phyloP scores from a whole-genome alignment of 2,797 vertebrate species.

The Labeo calbasu region DNA sequence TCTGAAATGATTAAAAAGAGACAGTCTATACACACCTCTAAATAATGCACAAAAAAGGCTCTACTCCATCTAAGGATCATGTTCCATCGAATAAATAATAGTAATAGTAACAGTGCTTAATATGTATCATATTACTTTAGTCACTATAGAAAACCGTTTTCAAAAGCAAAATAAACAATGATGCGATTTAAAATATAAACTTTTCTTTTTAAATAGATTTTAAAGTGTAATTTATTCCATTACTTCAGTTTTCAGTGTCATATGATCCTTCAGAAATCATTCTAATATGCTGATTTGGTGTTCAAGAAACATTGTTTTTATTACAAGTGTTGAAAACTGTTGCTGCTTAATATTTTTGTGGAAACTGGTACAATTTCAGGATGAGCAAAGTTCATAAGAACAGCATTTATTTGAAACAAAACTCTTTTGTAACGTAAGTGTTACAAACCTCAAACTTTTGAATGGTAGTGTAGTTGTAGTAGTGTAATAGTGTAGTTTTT shows the following conservation, averaged over 20 bases:
- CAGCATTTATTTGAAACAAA: neutral
- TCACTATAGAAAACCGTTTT: no score
- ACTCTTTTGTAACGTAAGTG: neutral
- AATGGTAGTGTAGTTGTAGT: neutral
- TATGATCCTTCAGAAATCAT: neutral
- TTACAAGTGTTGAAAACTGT: neutral
- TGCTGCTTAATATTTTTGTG: neutral
- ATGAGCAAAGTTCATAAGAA: neutral
- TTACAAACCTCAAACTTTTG: neutral
- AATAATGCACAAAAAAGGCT: neutral
- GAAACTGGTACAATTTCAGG: neutral
- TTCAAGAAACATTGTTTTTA: neutral
- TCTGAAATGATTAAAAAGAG: slow-evolving; percentile 70
- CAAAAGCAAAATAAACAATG: no score
- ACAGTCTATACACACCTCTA: neutral
- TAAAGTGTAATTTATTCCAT: no score
- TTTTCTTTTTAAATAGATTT: no score
- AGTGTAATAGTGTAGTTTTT: no score
- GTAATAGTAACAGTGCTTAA: neutral
- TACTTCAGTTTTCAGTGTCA: no score
- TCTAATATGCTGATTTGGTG: neutral
- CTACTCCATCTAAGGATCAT: neutral
- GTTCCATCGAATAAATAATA: neutral
- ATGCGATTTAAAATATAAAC: no score
- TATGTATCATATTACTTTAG: neutral